Conservation (phyloP, 2,888 invertebrate species). For the Suillia variegata region DNA sequence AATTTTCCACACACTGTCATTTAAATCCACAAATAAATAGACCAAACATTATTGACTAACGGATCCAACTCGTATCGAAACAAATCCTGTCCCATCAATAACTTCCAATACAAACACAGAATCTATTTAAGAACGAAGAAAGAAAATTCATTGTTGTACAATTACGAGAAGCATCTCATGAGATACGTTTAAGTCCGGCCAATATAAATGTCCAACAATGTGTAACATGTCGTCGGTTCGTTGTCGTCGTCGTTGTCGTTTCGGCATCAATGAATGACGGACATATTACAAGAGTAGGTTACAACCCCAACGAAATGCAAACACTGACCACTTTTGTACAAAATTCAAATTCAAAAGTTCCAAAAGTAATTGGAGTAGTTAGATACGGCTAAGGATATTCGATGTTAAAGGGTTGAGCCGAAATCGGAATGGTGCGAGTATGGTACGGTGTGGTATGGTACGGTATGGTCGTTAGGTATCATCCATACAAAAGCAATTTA, state of each 20-base stretch:
- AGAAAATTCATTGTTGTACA: background rate
- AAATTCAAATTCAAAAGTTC: slow-evolving; percentile 18
- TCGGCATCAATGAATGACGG: slow-evolving; percentile 3
- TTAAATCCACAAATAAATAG: background rate
- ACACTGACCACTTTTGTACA: slow-evolving; percentile 1
- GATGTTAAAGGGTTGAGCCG: too few species aligned
- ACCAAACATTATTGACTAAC: background rate
- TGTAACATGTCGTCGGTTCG: background rate
- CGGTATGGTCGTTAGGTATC: background rate
- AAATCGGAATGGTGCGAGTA: too few species aligned
- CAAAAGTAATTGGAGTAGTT: slow-evolving; percentile 18
- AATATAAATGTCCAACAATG: background rate
- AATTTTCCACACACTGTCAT: too few species aligned
- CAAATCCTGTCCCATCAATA: background rate
- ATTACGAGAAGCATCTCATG: background rate
- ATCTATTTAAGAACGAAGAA: too few species aligned
- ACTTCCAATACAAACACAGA: background rate
- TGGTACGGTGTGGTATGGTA: background rate
- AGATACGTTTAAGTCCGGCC: background rate
- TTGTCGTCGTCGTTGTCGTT: background rate
- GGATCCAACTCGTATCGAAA: background rate
- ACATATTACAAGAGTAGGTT: slow-evolving; percentile 20
- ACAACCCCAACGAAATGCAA: background rate
- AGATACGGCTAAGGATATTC: background rate
- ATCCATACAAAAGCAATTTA: slow-evolving; percentile 35